Base-by-base conservation (phyloP, 2,888 invertebrate species). In the Scaptomyza polygonia region DNA sequence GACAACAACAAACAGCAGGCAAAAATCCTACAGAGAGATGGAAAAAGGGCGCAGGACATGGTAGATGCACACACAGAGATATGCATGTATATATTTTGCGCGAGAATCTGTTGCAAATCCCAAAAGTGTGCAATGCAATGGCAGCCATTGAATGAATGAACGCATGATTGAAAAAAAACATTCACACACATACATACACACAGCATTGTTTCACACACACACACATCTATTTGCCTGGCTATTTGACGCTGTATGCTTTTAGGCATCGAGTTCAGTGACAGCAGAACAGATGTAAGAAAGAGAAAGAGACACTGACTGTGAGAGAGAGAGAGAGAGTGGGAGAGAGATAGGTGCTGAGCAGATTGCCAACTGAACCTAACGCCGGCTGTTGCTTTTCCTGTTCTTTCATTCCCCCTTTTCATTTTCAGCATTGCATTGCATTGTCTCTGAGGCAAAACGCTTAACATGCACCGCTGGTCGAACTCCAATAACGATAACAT, bases 101-200 rank as follows among this genome's bases (percentile, higher is more conserved):
- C 55, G 82, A 67, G 67, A 79, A 77, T 85, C 77, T 79, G 77
- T 72, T 78, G 87, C 77, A 87, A 87, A 80, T 82, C 80, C 80
- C 74, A 64, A 83, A 85, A 77, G 86, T 76, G 76, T 79, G 80
- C 69, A 80, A 61, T 67, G 80, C 78, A 67, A 78, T 76, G 68
- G 84, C 63, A 61, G 51, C 62, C 77, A 81, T 77, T 75, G 74
- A 81, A 81, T 73, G 80, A 75, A 70, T 76, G 82, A 72, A 79
- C 75, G 72, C 83, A 72, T 85, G 81, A 85, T 85, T 82, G 81
- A 85, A 85, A 85, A 82, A 82, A 79, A 84, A 74, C 72, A 82
- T 70, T 57, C 44, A 49, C 58, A 52, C 78, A 69, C 61, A 57
- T 34, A 36, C 34, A 56, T 29, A 57, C 30, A 36, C 34, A 56